Evolutionary conservation across 2,888 invertebrate genomes (phyloP).

Genomic region (Yponomeuta evonymella): DNA sequence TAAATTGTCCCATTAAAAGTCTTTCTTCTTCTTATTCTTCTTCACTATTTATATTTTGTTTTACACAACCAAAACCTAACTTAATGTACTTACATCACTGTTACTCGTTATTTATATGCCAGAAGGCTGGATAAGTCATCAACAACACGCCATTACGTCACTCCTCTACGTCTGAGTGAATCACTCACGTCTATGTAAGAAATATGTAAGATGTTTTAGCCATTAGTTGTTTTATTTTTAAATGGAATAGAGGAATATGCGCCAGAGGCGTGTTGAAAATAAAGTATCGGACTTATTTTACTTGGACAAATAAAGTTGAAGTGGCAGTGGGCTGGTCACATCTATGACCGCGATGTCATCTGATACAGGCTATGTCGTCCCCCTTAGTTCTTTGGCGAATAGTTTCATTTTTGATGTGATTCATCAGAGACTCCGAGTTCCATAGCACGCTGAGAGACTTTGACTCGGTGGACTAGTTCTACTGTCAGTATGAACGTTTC

Average conservation of each 20-base stretch:
- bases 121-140: slow-evolving; percentile 1
- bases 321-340: neutral
- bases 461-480: too few relatives aligned
- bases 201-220: neutral
- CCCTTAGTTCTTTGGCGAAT: too few relatives aligned
- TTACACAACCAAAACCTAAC: too few relatives aligned
- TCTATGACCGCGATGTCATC: neutral
- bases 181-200: neutral
- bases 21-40: too few relatives aligned
- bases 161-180: neutral
- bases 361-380: too few relatives aligned
- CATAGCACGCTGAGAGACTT: too few relatives aligned
- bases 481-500: too few relatives aligned
- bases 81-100: too few relatives aligned
- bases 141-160: neutral
- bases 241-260: neutral
- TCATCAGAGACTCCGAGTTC: too few relatives aligned
- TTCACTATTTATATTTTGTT: too few relatives aligned
- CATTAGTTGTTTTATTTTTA: neutral
- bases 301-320: neutral
- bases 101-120: neutral
- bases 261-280: neutral
- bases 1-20: too few relatives aligned
- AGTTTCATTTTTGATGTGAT: too few relatives aligned
- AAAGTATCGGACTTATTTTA: neutral